phyloP scores from a whole-genome alignment of 1,140 invertebrate genomes.

The Apis laboriosa region DNA sequence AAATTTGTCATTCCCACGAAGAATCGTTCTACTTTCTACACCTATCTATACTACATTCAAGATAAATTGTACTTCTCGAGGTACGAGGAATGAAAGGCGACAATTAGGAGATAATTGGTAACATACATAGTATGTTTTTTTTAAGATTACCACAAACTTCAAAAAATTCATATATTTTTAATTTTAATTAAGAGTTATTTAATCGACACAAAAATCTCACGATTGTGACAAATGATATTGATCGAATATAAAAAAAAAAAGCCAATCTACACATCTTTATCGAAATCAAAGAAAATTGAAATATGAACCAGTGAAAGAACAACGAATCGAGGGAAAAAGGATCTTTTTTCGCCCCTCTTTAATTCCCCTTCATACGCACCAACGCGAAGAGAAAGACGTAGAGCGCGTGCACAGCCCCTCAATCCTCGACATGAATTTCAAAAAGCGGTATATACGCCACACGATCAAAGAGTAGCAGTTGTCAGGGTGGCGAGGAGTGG shows the following conservation, averaged over 20 bases:
- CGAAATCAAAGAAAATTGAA: too few relatives aligned
- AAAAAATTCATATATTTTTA: too few relatives aligned
- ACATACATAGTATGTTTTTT: too few relatives aligned
- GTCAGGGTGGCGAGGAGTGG: background rate
- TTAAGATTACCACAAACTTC: too few relatives aligned
- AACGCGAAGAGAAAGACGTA: background rate
- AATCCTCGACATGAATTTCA: background rate
- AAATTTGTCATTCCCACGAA: background rate
- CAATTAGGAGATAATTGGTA: background rate
- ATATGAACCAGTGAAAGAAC: too few relatives aligned
- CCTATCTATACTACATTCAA: background rate
- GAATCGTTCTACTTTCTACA: background rate
- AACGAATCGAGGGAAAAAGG: background rate
- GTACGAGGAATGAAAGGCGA: background rate
- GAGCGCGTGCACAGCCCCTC: conserved; percentile 16
- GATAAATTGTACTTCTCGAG: background rate
- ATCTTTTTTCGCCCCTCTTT: background rate
- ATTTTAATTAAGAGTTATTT: background rate
- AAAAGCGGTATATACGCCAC: background rate
- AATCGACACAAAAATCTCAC: too few relatives aligned
- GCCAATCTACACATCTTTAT: too few relatives aligned
- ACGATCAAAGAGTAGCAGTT: background rate
- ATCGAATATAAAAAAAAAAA: too few relatives aligned
- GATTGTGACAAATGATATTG: too few relatives aligned
- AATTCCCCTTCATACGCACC: background rate